Percentiles rank a stretch among this genome's conserved stretches.
These are phyloP conservation scores for Ennomos fuscantarius DNA, from an alignment of 2,888 invertebrate species.

Conservation along the genomic window DNA sequence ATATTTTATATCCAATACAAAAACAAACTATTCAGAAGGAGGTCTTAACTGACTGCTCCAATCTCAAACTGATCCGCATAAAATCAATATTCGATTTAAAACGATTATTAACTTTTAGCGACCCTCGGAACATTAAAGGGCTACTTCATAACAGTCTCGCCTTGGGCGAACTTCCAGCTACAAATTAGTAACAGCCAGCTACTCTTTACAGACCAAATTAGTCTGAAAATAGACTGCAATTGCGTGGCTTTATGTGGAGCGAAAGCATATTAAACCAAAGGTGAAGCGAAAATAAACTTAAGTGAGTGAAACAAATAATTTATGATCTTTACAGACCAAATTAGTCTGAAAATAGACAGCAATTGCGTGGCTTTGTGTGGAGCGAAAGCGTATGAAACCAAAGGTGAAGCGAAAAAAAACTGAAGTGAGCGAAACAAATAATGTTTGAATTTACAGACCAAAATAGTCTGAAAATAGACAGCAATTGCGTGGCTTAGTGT, in stretches of 20 bases:
- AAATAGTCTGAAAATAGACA: constrained; percentile 52
- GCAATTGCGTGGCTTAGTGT: constrained; percentile 22
- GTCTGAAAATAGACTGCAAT: constrained; percentile 45
- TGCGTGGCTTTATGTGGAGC: constrained; percentile 12
- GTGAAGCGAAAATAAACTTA: background rate
- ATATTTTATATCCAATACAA: no score
- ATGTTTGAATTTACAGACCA: constrained; percentile 43
- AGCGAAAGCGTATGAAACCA: background rate
- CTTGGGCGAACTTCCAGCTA: constrained; percentile 30
- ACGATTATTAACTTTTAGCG: constrained; percentile 24
- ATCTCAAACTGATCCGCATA: constrained; percentile 5
- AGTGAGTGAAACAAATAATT: constrained; percentile 18
- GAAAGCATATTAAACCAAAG: background rate
- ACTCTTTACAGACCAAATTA: constrained; percentile 54
- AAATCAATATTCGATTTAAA: constrained; percentile 30
- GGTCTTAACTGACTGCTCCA: constrained; percentile 5
- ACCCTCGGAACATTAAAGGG: constrained; percentile 21
- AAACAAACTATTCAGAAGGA: background rate
- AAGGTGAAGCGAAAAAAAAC: background rate
- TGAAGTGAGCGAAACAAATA: constrained; percentile 18
- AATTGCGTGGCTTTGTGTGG: constrained; percentile 21
- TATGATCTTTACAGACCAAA: constrained; percentile 48
- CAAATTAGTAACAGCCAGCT: constrained; percentile 54
- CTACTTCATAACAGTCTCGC: constrained; percentile 32
- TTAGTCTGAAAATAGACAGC: constrained; percentile 49